Conservation (phyloP, 2,113 vertebrate genomes). For the Phoenicopterus ruber region DNA sequence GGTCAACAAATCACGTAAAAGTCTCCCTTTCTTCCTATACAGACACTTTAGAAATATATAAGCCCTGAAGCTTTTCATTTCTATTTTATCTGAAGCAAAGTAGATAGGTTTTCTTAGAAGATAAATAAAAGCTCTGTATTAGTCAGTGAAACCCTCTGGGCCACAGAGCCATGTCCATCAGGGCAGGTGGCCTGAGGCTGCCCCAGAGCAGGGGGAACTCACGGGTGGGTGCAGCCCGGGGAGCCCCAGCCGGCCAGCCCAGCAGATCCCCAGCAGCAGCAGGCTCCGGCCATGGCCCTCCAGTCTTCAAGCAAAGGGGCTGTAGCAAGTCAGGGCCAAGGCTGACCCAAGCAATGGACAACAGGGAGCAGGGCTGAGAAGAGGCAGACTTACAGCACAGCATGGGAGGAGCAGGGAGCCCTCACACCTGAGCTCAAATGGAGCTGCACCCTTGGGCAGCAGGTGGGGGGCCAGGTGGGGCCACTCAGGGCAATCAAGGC, state of each 20-base stretch:
- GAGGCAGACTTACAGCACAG: rapidly evolving
- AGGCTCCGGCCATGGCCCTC: rapidly evolving
- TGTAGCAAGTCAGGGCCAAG: rapidly evolving
- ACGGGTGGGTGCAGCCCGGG: rapidly evolving
- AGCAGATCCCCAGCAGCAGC: background rate
- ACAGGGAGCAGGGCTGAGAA: rapidly evolving
- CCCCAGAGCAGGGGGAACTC: background rate
- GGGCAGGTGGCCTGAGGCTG: too few species aligned
- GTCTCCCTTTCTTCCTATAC: background rate
- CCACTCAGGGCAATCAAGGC: background rate
- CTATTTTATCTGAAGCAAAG: background rate
- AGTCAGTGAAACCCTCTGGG: background rate
- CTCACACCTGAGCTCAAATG: background rate
- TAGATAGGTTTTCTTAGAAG: background rate
- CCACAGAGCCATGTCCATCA: rapidly evolving
- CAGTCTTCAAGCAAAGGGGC: background rate
- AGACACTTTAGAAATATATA: rapidly evolving
- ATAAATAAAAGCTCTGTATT: background rate
- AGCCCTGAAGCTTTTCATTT: background rate
- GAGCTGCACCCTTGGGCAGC: background rate
- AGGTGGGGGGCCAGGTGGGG: background rate
- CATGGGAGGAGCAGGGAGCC: rapidly evolving
- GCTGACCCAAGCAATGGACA: background rate
- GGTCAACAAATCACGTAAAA: background rate
- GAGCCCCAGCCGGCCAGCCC: rapidly evolving